phyloP scores from a whole-genome alignment of 1,140 invertebrate genomes.

The Hyposmocoma kahamanoa region DNA sequence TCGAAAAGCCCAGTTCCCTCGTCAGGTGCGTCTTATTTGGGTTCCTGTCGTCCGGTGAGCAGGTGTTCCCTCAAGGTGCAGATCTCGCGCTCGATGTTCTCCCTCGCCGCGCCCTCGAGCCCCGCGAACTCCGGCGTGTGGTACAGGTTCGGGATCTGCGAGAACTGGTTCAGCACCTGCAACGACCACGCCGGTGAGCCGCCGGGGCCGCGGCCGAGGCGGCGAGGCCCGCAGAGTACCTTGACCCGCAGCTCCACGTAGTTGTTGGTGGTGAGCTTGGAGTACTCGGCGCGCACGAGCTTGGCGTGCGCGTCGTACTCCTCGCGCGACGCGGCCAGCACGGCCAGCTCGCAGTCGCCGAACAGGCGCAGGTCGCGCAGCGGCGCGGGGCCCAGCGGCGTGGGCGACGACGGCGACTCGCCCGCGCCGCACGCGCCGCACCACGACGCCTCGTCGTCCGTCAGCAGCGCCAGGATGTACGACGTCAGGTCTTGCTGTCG shows the following conservation, averaged over 20 bases:
- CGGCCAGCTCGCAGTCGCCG: slow-evolving; percentile 55
- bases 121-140: slow-evolving; percentile 52
- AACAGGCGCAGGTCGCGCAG: slow-evolving; percentile 54
- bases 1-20: too few species aligned
- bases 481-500: slow-evolving; percentile 59
- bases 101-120: slow-evolving; percentile 46
- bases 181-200: too few species aligned
- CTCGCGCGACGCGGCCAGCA: slow-evolving; percentile 45
- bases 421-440: slow-evolving; percentile 28
- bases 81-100: slow-evolving; percentile 59
- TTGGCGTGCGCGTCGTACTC: slow-evolving; percentile 60
- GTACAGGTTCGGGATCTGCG: slow-evolving; percentile 54
- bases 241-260: slow-evolving; percentile 57
- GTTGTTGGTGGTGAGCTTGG: slow-evolving; percentile 34
- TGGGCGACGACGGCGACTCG: background rate
- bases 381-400: slow-evolving; percentile 12
- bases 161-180: slow-evolving; percentile 56
- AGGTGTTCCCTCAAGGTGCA: slow-evolving; percentile 48
- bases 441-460: slow-evolving; percentile 48
- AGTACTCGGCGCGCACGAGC: slow-evolving; percentile 52
- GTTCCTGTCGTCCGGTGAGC: slow-evolving; percentile 33
- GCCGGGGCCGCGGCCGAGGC: too few species aligned
- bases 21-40: too few species aligned
- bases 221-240: too few species aligned
- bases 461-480: slow-evolving; percentile 50